These are phyloP conservation scores for Deilephila porcellus DNA, from an alignment of 2,888 invertebrate genomes.

Conservation along the genomic window DNA sequence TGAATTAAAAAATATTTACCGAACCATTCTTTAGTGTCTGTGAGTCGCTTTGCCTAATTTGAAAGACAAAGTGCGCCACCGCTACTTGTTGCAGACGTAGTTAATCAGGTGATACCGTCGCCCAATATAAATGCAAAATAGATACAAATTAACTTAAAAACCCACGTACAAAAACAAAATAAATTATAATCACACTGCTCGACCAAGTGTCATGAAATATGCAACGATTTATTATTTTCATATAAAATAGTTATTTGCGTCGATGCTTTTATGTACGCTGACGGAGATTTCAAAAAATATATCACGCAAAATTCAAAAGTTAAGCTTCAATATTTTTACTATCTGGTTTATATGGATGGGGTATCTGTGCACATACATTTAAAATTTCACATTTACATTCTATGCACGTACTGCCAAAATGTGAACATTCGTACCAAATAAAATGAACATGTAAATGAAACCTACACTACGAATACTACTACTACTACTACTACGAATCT, in stretches of 20 bases:
- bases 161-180: conserved; percentile 6
- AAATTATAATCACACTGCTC: conserved; percentile 14
- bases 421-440: conserved; percentile 42
- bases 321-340: conserved; percentile 48
- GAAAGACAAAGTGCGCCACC: conserved; percentile 17
- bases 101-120: conserved; percentile 20
- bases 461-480: too few species aligned
- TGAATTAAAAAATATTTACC: background rate
- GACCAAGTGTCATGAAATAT: conserved; percentile 11
- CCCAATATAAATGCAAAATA: conserved; percentile 17
- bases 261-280: conserved; percentile 12
- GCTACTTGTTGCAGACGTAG: conserved; percentile 25
- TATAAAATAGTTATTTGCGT: conserved; percentile 25
- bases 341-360: conserved; percentile 50
- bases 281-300: conserved; percentile 31
- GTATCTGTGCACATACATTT: conserved; percentile 47
- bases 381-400: conserved; percentile 54
- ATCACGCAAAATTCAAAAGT: conserved; percentile 42
- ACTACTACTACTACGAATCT: conserved; percentile 22
- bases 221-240: conserved; percentile 13
- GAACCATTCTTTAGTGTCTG: background rate
- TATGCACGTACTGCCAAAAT: conserved; percentile 34
- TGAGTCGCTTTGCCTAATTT: conserved; percentile 7
- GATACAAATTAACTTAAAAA: conserved; percentile 1
- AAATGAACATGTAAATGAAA: conserved; percentile 53